These are phyloP conservation scores for Frankliniella intonsa DNA, from an alignment of 2,888 invertebrate genomes.

Conservation along the genomic window DNA sequence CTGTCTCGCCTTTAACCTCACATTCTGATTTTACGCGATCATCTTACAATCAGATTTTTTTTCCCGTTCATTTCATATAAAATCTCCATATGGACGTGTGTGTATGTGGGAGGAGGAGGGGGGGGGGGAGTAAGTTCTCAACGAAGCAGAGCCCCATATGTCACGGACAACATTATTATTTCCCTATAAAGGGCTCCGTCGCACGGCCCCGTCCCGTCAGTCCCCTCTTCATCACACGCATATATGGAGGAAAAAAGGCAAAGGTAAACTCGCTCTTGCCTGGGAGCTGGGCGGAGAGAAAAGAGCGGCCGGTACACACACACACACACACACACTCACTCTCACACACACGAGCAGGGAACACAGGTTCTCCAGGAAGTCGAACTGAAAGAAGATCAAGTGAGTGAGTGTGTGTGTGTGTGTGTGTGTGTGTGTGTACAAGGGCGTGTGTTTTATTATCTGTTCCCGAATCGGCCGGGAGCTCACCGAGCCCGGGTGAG, in stretches of 20 bases:
- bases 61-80: no score
- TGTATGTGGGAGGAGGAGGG: background rate
- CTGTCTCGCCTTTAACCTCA: no score
- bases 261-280: slow-evolving; percentile 14
- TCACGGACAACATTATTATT: slow-evolving; percentile 16
- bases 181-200: background rate
- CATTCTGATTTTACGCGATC: no score
- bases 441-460: slow-evolving; percentile 11
- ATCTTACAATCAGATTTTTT: no score
- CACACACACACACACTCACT: background rate
- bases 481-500: no score
- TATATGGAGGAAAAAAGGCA: background rate
- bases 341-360: background rate
- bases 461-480: background rate
- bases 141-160: background rate
- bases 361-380: slow-evolving; percentile 22
- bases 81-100: no score
- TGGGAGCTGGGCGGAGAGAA: background rate
- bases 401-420: background rate
- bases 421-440: background rate
- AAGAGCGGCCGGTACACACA: background rate
- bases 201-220: background rate
- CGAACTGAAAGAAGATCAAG: slow-evolving; percentile 12
- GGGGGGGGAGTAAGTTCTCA: background rate
- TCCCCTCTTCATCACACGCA: background rate